Percentiles rank a stretch among this genome's conserved stretches.
Evolutionary conservation across 1,140 invertebrate genomes (phyloP).

Genomic region (Trachelipus rathkii): DNA sequence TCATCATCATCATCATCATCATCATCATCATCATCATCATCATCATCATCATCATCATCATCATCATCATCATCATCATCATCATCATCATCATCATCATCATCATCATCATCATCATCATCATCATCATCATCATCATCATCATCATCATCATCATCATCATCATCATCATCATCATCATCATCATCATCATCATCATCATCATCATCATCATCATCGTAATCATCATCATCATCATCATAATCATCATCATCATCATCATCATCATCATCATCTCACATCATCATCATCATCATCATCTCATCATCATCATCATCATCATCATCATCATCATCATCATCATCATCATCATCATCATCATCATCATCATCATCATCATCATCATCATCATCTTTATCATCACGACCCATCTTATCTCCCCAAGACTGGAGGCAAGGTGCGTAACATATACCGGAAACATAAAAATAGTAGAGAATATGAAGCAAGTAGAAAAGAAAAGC

Average conservation of each 20-base stretch:
- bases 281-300: no score
- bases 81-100: neutral
- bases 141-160: constrained; percentile 9
- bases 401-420: neutral
- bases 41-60: constrained; percentile 9
- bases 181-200: constrained; percentile 9
- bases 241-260: no score
- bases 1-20: constrained; percentile 9
- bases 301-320: constrained; percentile 9
- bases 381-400: neutral
- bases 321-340: constrained; percentile 9
- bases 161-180: constrained; percentile 9
- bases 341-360: constrained; percentile 9
- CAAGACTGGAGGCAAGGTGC: no score
- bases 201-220: constrained; percentile 9
- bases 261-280: no score
- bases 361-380: constrained; percentile 9
- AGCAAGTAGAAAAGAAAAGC: no score
- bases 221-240: no score
- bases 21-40: constrained; percentile 9
- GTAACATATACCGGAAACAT: no score
- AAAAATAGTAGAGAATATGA: no score
- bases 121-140: constrained; percentile 9
- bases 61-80: constrained; percentile 6
- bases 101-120: constrained; percentile 2